phyloP scores from a whole-genome alignment of 2,888 invertebrate species.

The Drosophila vallismaia region DNA sequence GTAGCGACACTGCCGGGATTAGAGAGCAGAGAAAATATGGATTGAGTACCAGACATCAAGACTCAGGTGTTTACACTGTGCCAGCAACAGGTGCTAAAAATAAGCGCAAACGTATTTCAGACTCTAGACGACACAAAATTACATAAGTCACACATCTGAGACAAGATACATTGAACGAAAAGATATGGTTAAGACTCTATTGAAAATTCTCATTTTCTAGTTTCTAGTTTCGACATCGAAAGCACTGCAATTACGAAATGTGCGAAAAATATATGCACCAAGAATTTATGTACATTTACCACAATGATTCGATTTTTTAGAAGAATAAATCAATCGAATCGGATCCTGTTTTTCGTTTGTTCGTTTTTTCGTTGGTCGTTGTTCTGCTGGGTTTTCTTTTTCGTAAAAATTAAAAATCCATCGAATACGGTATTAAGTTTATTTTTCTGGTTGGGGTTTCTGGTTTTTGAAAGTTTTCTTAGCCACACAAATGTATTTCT shows the following conservation, averaged over 20 bases:
- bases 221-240: conserved; percentile 39
- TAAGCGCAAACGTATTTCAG: conserved; percentile 47
- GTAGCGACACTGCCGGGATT: conserved; percentile 82
- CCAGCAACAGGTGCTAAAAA: conserved; percentile 72
- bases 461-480: background rate
- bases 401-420: conserved; percentile 47
- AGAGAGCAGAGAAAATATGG: background rate
- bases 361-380: conserved; percentile 17
- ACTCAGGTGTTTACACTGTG: conserved; percentile 40
- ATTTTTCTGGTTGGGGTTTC: background rate
- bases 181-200: conserved; percentile 14
- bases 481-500: conserved; percentile 14
- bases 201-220: conserved; percentile 10
- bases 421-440: conserved; percentile 31
- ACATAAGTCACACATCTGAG: conserved; percentile 56
- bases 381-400: conserved; percentile 18
- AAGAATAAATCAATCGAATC: conserved; percentile 24
- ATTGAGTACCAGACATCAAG: background rate
- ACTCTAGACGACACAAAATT: conserved; percentile 51
- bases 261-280: conserved; percentile 13
- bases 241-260: conserved; percentile 67
- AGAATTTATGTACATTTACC: conserved; percentile 46
- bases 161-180: conserved; percentile 18
- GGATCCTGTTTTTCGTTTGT: conserved; percentile 27
- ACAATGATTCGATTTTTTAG: conserved; percentile 29